These are phyloP conservation scores for Teleopsis dalmanni DNA, from an alignment of 1,140 invertebrate species.

Conservation along the genomic window DNA sequence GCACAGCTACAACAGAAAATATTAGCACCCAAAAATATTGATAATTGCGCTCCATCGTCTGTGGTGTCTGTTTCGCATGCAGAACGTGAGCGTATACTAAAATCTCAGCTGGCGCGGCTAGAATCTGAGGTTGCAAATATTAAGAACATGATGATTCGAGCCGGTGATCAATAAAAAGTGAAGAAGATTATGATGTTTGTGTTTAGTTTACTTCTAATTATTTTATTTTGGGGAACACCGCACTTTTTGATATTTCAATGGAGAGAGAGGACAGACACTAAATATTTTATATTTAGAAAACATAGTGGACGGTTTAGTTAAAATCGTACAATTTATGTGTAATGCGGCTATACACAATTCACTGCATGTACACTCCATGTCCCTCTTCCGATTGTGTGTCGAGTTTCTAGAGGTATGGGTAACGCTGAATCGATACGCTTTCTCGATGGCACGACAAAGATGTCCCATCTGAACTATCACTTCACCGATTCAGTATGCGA, in stretches of 20 bases:
- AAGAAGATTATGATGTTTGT: not conserved
- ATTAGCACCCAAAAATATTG: constrained; percentile 22
- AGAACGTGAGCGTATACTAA: constrained; percentile 53
- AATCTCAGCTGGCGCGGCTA: constrained; percentile 76
- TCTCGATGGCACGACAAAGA: no score
- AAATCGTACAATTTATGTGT: not conserved
- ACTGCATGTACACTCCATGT: no score
- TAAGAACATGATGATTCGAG: constrained; percentile 61
- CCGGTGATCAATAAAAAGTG: constrained; percentile 14
- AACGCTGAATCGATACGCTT: no score
- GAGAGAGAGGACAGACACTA: constrained; percentile 10
- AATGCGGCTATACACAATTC: no score
- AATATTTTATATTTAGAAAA: not conserved
- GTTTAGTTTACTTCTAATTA: not conserved
- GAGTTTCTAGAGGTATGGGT: no score
- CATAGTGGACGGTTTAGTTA: not conserved
- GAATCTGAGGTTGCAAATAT: constrained; percentile 88
- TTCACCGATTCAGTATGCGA: no score
- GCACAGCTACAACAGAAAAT: constrained; percentile 40
- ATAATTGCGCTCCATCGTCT: constrained; percentile 8
- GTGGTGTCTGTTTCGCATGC: constrained; percentile 42
- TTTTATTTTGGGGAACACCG: not conserved
- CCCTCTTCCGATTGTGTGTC: no score
- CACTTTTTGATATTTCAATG: not conserved
- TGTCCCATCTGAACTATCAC: no score